Conservation (phyloP, 2,888 invertebrate species). For the Perizoma flavofasciatum region DNA sequence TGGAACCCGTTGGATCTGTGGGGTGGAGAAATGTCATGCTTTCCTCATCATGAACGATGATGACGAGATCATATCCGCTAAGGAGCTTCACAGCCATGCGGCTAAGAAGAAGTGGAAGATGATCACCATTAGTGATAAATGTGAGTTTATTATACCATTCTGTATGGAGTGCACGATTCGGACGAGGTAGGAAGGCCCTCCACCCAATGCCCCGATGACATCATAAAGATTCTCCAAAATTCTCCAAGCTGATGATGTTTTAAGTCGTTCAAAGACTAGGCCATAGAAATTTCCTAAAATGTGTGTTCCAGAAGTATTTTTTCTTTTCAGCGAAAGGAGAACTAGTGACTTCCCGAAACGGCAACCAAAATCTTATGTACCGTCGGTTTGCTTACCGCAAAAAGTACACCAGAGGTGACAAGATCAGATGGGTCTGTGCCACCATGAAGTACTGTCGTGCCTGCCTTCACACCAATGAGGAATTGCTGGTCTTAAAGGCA, state of each 20-base stretch:
- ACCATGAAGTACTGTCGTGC: conserved; percentile 56
- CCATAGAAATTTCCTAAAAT: background rate
- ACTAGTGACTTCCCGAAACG: conserved; percentile 50
- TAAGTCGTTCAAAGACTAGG: no score
- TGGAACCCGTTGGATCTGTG: conserved; percentile 34
- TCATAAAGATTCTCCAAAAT: no score
- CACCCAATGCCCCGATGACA: no score
- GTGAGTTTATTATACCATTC: conserved; percentile 11
- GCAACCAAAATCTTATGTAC: conserved; percentile 55
- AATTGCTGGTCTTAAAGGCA: conserved; percentile 35
- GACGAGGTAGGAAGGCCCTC: no score
- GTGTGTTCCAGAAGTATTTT: background rate
- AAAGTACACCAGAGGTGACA: conserved; percentile 48
- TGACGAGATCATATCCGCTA: conserved; percentile 34
- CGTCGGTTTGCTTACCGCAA: conserved; percentile 51
- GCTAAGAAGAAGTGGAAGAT: conserved; percentile 36
- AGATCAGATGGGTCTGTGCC: conserved; percentile 56
- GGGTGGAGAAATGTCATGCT: conserved; percentile 33
- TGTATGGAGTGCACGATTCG: background rate
- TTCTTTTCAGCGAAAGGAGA: conserved; percentile 43
- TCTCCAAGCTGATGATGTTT: no score
- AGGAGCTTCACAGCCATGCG: conserved; percentile 35
- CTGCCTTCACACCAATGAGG: conserved; percentile 47
- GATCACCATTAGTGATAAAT: conserved; percentile 22
- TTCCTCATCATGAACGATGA: conserved; percentile 34